Conservation (phyloP, 2,797 vertebrate genomes). For the Rhabdomys pumilio region DNA sequence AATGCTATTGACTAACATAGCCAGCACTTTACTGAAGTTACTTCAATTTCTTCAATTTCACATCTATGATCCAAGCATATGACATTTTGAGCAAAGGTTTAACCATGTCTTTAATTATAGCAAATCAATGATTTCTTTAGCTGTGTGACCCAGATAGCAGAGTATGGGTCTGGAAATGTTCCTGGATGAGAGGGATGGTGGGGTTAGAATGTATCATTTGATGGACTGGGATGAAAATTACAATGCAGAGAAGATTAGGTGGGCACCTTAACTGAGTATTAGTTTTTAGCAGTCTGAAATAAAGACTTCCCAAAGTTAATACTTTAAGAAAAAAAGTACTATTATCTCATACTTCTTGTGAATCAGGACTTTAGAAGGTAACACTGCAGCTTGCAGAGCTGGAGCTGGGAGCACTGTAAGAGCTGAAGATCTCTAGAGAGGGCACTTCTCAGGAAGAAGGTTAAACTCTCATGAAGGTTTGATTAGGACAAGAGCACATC, state of each 20-base stretch:
- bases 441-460: neutral
- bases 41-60: neutral
- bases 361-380: neutral
- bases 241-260: neutral
- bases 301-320: neutral
- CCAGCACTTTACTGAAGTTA: neutral
- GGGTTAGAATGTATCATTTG: neutral
- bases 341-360: neutral
- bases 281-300: neutral
- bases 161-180: neutral
- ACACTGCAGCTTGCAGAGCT: neutral
- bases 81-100: neutral
- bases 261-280: neutral
- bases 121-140: neutral
- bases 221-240: neutral
- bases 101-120: neutral
- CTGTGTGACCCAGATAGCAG: neutral
- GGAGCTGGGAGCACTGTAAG: neutral
- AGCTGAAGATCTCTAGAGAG: neutral
- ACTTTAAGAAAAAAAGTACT: neutral
- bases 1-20: neutral
- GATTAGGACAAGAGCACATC: neutral
- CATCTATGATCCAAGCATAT: neutral
- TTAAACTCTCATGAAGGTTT: neutral
- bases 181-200: neutral